Evolutionary conservation across 1,140 invertebrate genomes (phyloP).

Genomic region (Drepana arcuata): DNA sequence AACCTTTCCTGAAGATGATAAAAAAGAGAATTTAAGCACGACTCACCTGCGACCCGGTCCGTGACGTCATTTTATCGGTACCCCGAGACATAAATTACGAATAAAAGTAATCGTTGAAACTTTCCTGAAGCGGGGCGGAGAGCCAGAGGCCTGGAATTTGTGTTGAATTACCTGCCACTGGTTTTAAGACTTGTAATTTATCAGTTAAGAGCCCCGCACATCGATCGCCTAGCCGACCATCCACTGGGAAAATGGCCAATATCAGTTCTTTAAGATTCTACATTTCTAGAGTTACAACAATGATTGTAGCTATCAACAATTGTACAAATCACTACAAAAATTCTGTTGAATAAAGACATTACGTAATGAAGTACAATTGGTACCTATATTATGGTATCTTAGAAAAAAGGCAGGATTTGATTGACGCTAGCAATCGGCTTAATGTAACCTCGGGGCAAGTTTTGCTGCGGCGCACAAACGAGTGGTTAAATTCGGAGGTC

Average conservation of each 20-base stretch:
- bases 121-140: constrained; percentile 37
- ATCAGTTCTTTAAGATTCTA: constrained; percentile 34
- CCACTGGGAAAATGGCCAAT: constrained; percentile 33
- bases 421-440: constrained; percentile 67
- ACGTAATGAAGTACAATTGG: constrained; percentile 15
- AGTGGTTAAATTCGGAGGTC: constrained; percentile 67
- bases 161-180: constrained; percentile 58
- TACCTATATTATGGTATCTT: constrained; percentile 40
- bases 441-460: constrained; percentile 67
- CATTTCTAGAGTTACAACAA: too few relatives aligned
- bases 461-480: constrained; percentile 55
- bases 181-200: constrained; percentile 65
- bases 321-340: too few relatives aligned
- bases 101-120: constrained; percentile 62
- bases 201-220: constrained; percentile 31
- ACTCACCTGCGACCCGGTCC: constrained; percentile 40
- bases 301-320: too few relatives aligned
- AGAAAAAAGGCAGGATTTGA: constrained; percentile 62
- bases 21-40: constrained; percentile 21
- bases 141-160: constrained; percentile 41
- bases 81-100: constrained; percentile 56
- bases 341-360: constrained; percentile 34
- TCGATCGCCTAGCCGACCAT: constrained; percentile 29
- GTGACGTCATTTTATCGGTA: constrained; percentile 40
- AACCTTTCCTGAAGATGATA: too few relatives aligned